Conservation (phyloP, 2,113 vertebrate species). For the Dromas ardeola region DNA sequence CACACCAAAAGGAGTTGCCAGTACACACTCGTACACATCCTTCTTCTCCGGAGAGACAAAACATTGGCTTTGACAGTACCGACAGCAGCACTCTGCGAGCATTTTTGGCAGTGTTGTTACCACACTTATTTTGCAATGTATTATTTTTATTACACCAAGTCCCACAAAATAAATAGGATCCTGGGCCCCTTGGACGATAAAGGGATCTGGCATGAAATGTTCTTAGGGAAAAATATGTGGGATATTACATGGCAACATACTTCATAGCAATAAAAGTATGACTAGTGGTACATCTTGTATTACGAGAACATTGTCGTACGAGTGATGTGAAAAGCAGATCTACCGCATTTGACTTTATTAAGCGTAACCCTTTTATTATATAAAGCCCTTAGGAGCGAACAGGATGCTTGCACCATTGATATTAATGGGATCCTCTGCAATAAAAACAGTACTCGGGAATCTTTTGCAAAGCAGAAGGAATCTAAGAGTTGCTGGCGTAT, state of each 20-base stretch:
- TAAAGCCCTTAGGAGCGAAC: neutral
- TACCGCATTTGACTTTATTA: neutral
- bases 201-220: neutral
- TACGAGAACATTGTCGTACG: neutral
- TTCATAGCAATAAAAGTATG: neutral
- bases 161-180: neutral
- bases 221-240: neutral
- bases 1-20: neutral
- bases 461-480: neutral
- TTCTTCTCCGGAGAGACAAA: neutral
- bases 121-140: neutral
- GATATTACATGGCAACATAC: neutral
- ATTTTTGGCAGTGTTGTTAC: neutral
- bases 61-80: neutral
- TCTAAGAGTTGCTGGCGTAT: neutral
- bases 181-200: neutral
- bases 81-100: neutral
- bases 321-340: neutral
- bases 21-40: neutral
- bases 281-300: neutral
- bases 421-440: conserved; percentile 9
- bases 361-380: neutral
- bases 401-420: neutral
- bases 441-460: neutral
- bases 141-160: neutral